phyloP scores from a whole-genome alignment of 2,888 invertebrate species.

The Tachina fera region DNA sequence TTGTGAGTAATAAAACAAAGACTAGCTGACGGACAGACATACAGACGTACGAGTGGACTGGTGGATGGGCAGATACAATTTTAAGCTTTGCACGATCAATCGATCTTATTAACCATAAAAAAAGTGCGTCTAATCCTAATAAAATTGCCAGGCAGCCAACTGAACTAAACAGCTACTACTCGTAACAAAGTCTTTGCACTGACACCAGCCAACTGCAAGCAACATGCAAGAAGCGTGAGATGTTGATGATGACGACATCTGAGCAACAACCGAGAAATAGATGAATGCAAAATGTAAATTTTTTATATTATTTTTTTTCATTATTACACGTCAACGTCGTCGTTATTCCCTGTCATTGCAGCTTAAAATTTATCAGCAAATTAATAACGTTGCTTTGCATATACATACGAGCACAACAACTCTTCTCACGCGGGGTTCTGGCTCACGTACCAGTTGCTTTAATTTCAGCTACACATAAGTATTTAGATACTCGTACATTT shows the following conservation, averaged over 20 bases:
- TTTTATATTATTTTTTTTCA: too few species aligned
- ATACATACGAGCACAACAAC: constrained; percentile 4
- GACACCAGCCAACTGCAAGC: constrained; percentile 27
- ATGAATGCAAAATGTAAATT: constrained; percentile 49
- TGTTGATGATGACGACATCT: constrained; percentile 55
- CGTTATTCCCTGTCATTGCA: constrained; percentile 69
- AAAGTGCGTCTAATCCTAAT: constrained; percentile 73
- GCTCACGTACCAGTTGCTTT: constrained; percentile 13
- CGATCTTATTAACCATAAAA: constrained; percentile 64
- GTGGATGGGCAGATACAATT: neutral
- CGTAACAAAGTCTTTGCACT: constrained; percentile 20
- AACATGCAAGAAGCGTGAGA: constrained; percentile 27
- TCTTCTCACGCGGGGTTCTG: neutral
- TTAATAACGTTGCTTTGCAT: constrained; percentile 69
- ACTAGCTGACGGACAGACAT: neutral
- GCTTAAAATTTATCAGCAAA: constrained; percentile 72
- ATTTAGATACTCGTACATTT: neutral
- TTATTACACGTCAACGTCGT: constrained; percentile 70
- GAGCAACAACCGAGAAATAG: constrained; percentile 19
- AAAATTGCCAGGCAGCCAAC: constrained; percentile 69
- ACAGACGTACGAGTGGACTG: neutral
- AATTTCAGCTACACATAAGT: neutral
- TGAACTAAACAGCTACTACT: constrained; percentile 22
- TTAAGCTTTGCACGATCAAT: constrained; percentile 41
- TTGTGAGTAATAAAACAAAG: constrained; percentile 44